These are phyloP conservation scores for Dysdera silvatica DNA, from an alignment of 1,140 invertebrate species.

Conservation along the genomic window DNA sequence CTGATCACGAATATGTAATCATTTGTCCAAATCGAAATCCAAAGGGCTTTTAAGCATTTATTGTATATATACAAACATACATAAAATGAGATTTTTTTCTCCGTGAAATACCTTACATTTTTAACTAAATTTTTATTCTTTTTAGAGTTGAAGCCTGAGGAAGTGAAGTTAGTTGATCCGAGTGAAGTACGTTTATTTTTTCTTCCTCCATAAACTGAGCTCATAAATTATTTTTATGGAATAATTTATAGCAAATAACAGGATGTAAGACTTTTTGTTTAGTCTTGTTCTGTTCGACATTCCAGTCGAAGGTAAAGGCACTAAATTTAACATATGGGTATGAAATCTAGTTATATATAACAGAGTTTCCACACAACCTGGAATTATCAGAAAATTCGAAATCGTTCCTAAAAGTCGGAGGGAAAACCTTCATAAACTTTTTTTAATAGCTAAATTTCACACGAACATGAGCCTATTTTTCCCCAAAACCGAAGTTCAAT, in stretches of 20 bases:
- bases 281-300: not conserved
- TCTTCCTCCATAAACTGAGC: not conserved
- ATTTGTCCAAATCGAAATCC: too few species aligned
- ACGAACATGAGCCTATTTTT: too few species aligned
- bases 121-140: slow-evolving; percentile 53
- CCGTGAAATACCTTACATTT: not conserved
- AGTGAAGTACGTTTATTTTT: slow-evolving; percentile 28
- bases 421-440: too few species aligned
- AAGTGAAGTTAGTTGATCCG: slow-evolving; percentile 55
- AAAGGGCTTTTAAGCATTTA: too few species aligned
- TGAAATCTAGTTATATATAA: too few species aligned
- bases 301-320: not conserved
- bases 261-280: not conserved
- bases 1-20: too few species aligned
- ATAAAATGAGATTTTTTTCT: not conserved
- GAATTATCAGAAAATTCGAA: too few species aligned
- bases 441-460: too few species aligned
- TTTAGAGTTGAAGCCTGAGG: slow-evolving; percentile 74
- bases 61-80: too few species aligned
- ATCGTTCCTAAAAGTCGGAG: too few species aligned
- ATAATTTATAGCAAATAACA: not conserved
- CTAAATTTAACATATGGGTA: not conserved
- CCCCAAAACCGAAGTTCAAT: too few species aligned
- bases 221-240: not conserved
- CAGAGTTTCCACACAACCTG: too few species aligned